Evolutionary conservation across 2,888 invertebrate genomes (phyloP).

Genomic region (Isoperla grammatica): DNA sequence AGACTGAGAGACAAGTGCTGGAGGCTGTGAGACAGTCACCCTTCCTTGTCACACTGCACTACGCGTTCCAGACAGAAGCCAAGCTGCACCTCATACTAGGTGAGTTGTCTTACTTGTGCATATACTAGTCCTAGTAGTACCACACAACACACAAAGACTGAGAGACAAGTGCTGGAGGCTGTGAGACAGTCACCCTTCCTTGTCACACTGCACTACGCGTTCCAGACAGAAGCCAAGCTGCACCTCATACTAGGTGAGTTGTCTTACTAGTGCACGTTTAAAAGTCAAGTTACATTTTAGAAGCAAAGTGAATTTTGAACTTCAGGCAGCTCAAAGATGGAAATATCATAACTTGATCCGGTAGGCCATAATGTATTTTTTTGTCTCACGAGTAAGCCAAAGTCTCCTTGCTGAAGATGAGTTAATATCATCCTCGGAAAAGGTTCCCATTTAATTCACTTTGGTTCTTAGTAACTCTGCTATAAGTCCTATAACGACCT

Average conservation of each 20-base stretch:
- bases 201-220: slow-evolving; percentile 95
- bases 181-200: slow-evolving; percentile 93
- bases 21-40: slow-evolving; percentile 93
- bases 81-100: slow-evolving; percentile 95
- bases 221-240: slow-evolving; percentile 94
- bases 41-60: slow-evolving; percentile 93
- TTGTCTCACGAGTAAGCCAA: no score
- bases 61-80: slow-evolving; percentile 97
- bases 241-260: slow-evolving; percentile 91
- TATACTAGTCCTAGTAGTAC: no score
- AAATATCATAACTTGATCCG: no score
- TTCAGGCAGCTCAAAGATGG: no score
- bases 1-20: slow-evolving; percentile 93
- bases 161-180: slow-evolving; percentile 93
- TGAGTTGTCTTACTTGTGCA: slow-evolving; percentile 48
- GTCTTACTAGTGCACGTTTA: neutral
- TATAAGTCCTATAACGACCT: no score
- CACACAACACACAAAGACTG: slow-evolving; percentile 94
- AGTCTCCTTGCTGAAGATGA: no score
- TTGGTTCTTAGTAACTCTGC: no score
- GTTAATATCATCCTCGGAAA: no score
- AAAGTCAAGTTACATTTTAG: no score
- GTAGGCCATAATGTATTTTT: no score
- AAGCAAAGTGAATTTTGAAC: no score
- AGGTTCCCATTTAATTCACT: no score